Percentiles rank a stretch among this genome's conserved stretches.
Evolutionary conservation across 1,140 invertebrate genomes (phyloP).

Genomic region (Chrysopa pallens): DNA sequence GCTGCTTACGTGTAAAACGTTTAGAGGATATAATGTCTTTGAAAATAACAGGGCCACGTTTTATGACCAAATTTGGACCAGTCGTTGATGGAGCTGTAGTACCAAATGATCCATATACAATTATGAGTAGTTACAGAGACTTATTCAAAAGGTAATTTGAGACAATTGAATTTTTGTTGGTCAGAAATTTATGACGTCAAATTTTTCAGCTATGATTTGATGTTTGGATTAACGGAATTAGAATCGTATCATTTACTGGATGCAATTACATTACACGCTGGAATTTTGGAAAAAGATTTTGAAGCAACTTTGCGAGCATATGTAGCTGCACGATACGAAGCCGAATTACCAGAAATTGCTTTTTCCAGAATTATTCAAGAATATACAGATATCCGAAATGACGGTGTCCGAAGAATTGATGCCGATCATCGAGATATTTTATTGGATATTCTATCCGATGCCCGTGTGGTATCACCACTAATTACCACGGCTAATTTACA

Average conservation of each 20-base stretch:
- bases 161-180: too few species aligned
- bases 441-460: slow-evolving; percentile 76
- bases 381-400: slow-evolving; percentile 28
- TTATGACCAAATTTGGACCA: slow-evolving; percentile 57
- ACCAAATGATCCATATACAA: slow-evolving; percentile 51
- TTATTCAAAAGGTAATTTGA: slow-evolving; percentile 45
- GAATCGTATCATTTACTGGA: slow-evolving; percentile 74
- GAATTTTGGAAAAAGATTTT: slow-evolving; percentile 58
- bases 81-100: slow-evolving; percentile 70
- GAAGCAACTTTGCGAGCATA: slow-evolving; percentile 62
- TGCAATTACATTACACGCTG: slow-evolving; percentile 54
- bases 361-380: slow-evolving; percentile 45
- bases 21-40: slow-evolving; percentile 55
- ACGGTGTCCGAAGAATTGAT: slow-evolving; percentile 36
- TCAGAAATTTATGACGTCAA: too few species aligned
- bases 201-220: slow-evolving; percentile 55
- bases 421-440: slow-evolving; percentile 60
- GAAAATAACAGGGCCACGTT: slow-evolving; percentile 37
- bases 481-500: slow-evolving; percentile 54
- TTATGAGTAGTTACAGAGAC: slow-evolving; percentile 54
- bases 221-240: slow-evolving; percentile 75
- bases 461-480: slow-evolving; percentile 54
- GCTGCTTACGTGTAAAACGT: slow-evolving; percentile 28
- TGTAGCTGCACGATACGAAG: slow-evolving; percentile 42
- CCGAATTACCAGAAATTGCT: slow-evolving; percentile 33